A percentile compares a stretch with the other conserved stretches of the same genome.
phyloP scores from a whole-genome alignment of 2,797 vertebrate genomes.

The Paedocypris micromegethes region DNA sequence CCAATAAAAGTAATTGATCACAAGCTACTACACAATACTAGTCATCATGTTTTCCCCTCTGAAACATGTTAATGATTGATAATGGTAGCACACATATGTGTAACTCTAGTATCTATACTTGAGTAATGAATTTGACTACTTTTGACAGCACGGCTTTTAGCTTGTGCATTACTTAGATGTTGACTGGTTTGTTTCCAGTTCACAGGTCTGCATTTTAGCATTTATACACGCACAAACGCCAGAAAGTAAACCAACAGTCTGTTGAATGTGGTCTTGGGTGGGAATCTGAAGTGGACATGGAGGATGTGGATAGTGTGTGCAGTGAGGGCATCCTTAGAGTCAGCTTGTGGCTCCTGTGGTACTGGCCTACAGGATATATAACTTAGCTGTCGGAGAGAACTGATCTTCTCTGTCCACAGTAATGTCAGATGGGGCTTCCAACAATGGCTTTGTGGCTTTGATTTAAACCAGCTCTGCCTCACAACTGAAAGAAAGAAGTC shows the following conservation, averaged over 20 bases:
- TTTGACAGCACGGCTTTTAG: too few species aligned
- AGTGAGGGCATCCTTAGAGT: conserved; percentile 32
- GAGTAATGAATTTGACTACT: too few species aligned
- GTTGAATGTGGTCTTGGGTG: conserved; percentile 10
- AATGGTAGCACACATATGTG: too few species aligned
- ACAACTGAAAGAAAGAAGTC: conserved; percentile 7
- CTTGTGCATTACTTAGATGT: too few species aligned
- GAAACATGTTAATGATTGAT: too few species aligned
- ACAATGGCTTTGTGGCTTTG: conserved; percentile 32
- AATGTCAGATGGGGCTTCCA: conserved; percentile 39
- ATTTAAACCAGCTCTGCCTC: conserved; percentile 34
- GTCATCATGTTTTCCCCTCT: too few species aligned
- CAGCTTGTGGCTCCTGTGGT: conserved; percentile 40
- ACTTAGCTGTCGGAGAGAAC: conserved; percentile 12
- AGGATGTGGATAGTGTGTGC: conserved; percentile 15
- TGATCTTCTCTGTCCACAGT: conserved; percentile 36
- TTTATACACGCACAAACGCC: too few species aligned
- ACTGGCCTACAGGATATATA: conserved; percentile 27
- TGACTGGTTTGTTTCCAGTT: too few species aligned
- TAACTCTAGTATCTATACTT: too few species aligned
- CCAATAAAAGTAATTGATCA: too few species aligned
- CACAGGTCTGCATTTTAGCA: background rate
- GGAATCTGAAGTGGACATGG: background rate
- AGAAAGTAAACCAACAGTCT: background rate
- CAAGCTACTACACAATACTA: too few species aligned